phyloP scores from a whole-genome alignment of 2,113 vertebrate genomes.

The Chitala chitala region DNA sequence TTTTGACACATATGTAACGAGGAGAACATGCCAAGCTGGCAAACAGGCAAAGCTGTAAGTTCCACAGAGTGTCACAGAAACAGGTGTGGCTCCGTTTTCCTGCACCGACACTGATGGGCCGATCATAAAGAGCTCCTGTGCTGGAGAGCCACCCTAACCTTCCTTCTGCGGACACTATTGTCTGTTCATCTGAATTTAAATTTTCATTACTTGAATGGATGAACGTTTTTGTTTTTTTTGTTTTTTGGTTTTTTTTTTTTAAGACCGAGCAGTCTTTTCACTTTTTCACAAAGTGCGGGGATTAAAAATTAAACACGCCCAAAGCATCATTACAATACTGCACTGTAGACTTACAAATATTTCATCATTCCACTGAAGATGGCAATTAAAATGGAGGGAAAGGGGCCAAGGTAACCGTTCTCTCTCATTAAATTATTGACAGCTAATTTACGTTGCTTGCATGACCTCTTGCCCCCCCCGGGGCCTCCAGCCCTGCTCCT shows the following conservation, averaged over 20 bases:
- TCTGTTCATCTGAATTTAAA: slow-evolving; percentile 28
- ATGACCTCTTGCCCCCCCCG: slow-evolving; percentile 24
- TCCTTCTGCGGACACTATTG: not conserved
- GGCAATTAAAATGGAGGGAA: slow-evolving; percentile 24
- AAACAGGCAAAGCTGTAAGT: too few species aligned
- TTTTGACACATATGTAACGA: too few species aligned
- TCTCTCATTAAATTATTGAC: slow-evolving; percentile 34
- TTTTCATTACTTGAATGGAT: slow-evolving; percentile 38
- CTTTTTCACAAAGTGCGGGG: slow-evolving; percentile 33
- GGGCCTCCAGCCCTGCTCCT: slow-evolving; percentile 13
- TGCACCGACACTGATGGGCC: slow-evolving; percentile 15
- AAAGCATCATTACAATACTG: slow-evolving; percentile 43
- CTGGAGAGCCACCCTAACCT: too few species aligned
- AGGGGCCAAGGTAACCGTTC: slow-evolving; percentile 18
- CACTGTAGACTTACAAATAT: slow-evolving; percentile 39
- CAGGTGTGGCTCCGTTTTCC: too few species aligned
- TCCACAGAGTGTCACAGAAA: too few species aligned
- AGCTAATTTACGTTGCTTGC: slow-evolving; percentile 33
- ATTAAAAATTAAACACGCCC: slow-evolving; percentile 45
- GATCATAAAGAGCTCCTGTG: slow-evolving; percentile 28
- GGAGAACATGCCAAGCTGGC: too few species aligned
- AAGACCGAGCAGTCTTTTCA: slow-evolving; percentile 37
- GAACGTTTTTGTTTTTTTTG: slow-evolving; percentile 27
- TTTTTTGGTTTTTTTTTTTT: slow-evolving; percentile 35
- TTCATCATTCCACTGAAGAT: slow-evolving; percentile 35